Conservation (phyloP, 2,797 vertebrate genomes). For the Sebastes hubbsi region DNA sequence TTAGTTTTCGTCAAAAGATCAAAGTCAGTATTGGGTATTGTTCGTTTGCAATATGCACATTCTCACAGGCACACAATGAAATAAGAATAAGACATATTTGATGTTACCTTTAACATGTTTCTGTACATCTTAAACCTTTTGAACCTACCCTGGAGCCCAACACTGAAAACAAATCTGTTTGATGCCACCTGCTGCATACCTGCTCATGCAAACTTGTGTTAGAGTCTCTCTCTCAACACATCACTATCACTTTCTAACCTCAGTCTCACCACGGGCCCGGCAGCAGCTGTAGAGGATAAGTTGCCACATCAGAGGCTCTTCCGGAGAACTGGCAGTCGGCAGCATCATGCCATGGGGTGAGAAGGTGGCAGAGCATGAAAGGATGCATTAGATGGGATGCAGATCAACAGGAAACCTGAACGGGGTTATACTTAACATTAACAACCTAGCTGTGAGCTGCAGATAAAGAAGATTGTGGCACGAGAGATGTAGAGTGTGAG, state of each 20-base stretch:
- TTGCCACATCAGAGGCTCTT: slow-evolving; percentile 51
- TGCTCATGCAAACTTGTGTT: slow-evolving; percentile 23
- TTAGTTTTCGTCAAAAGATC: slow-evolving; percentile 20
- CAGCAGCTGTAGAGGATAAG: slow-evolving; percentile 41
- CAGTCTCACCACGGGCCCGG: slow-evolving; percentile 33
- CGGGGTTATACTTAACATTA: slow-evolving; percentile 11
- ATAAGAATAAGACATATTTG: neutral
- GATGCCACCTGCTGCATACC: slow-evolving; percentile 42
- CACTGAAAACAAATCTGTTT: slow-evolving; percentile 18
- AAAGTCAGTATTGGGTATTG: neutral
- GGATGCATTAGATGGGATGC: slow-evolving; percentile 43
- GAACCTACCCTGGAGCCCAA: neutral
- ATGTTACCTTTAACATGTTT: neutral
- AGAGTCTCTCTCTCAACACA: slow-evolving; percentile 11
- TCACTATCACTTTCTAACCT: slow-evolving; percentile 44
- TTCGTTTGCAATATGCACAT: neutral
- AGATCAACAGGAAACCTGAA: slow-evolving; percentile 43
- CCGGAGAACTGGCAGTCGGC: slow-evolving; percentile 52
- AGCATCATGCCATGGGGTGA: slow-evolving; percentile 38
- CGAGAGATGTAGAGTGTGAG: neutral
- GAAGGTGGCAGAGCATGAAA: slow-evolving; percentile 60
- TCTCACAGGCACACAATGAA: neutral
- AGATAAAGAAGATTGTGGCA: neutral
- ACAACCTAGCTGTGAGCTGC: slow-evolving; percentile 12
- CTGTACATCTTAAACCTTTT: neutral